A percentile compares a stretch with the other conserved stretches of the same genome.
Evolutionary conservation across 1,140 invertebrate species (phyloP).

Genomic region (Penaeus vannamei): DNA sequence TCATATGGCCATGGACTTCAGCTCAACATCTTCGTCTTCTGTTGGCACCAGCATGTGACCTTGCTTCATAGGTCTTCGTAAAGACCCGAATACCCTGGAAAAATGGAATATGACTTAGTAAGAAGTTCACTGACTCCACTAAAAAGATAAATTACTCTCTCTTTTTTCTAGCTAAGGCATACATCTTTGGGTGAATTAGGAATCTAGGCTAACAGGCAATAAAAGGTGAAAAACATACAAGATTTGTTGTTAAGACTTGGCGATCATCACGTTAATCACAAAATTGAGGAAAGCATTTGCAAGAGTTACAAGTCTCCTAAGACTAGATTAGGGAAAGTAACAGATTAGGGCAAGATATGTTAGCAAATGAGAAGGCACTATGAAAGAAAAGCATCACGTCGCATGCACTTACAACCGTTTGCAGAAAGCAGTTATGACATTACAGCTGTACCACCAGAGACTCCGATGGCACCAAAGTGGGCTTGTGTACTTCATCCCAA

Average conservation of each 20-base stretch:
- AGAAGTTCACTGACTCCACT: background rate
- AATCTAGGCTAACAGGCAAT: background rate
- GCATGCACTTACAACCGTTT: constrained; percentile 45
- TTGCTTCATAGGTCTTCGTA: constrained; percentile 41
- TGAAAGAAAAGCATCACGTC: background rate
- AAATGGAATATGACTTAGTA: background rate
- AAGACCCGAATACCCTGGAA: constrained; percentile 59
- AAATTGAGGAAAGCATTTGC: background rate
- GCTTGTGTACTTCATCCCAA: constrained; percentile 9
- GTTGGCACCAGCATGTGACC: constrained; percentile 49
- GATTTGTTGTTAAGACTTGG: too few relatives aligned
- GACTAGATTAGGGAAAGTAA: background rate
- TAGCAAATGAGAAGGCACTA: background rate
- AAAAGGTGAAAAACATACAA: background rate
- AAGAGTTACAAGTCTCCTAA: too few relatives aligned
- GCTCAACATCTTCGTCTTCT: constrained; percentile 57
- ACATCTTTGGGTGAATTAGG: too few relatives aligned
- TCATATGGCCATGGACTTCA: constrained; percentile 47
- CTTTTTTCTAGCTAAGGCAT: too few relatives aligned
- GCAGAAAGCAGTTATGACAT: background rate
- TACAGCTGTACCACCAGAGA: constrained; percentile 60
- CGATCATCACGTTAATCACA: background rate
- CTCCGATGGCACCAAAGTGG: constrained; percentile 59
- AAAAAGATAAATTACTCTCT: too few relatives aligned
- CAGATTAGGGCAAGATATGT: background rate